phyloP scores from a whole-genome alignment of 2,888 invertebrate species.

The Alcis repandata region DNA sequence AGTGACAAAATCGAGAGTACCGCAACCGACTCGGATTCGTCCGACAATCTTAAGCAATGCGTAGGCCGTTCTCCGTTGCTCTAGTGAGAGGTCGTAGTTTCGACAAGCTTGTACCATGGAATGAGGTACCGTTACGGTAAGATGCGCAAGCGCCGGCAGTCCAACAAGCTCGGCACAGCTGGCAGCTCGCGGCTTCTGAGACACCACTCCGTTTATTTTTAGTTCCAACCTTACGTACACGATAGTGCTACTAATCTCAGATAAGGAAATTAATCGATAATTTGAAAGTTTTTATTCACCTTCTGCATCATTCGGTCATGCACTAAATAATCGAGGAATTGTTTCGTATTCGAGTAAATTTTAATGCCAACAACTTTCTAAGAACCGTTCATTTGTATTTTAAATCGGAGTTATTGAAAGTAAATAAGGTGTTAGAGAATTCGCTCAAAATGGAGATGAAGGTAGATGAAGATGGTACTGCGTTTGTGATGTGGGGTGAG shows the following conservation, averaged over 20 bases:
- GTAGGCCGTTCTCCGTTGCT: conserved; percentile 34
- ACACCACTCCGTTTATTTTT: neutral
- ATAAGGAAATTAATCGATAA: conserved; percentile 21
- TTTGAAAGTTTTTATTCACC: conserved; percentile 2
- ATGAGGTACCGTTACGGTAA: conserved; percentile 66
- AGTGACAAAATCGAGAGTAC: neutral
- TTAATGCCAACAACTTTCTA: neutral
- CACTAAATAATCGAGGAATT: neutral
- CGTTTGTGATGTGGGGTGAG: conserved; percentile 88
- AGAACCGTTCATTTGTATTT: neutral
- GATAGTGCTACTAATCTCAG: conserved; percentile 23
- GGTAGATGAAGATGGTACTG: conserved; percentile 84
- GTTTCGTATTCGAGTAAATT: neutral
- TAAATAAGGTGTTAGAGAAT: neutral
- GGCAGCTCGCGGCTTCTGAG: conserved; percentile 28
- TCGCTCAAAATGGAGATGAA: conserved; percentile 74
- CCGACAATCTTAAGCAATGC: conserved; percentile 19
- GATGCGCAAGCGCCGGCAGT: conserved; percentile 57
- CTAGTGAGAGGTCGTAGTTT: conserved; percentile 36
- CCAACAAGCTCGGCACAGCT: conserved; percentile 43
- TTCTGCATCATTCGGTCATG: neutral
- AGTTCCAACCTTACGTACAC: neutral
- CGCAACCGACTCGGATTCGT: conserved; percentile 2
- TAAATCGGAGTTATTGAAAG: neutral
- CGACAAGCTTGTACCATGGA: conserved; percentile 36